Percentiles rank a stretch among this genome's conserved stretches.
phyloP scores from a whole-genome alignment of 2,797 vertebrate genomes.

The Epinephelus awoara region DNA sequence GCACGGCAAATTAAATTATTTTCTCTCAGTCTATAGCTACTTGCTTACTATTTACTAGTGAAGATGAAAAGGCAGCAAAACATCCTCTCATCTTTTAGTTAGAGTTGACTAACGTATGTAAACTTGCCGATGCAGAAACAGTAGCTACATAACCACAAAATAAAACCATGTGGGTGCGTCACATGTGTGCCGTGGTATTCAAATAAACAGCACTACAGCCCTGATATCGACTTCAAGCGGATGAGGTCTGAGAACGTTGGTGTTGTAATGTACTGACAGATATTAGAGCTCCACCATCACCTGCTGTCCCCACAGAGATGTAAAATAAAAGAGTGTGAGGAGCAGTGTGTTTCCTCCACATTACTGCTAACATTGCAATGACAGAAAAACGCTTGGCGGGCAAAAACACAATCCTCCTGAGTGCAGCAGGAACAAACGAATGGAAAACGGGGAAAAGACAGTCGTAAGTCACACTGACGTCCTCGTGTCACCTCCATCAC shows the following conservation, averaged over 20 bases:
- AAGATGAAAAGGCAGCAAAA: too few relatives aligned
- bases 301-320: slow-evolving; percentile 33
- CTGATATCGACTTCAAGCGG: too few relatives aligned
- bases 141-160: too few relatives aligned
- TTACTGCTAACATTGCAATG: slow-evolving; percentile 70
- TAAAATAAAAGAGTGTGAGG: slow-evolving; percentile 19
- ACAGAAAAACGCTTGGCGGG: slow-evolving; percentile 63
- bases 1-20: too few relatives aligned
- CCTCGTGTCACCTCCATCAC: slow-evolving; percentile 25
- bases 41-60: too few relatives aligned
- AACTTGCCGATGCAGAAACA: too few relatives aligned
- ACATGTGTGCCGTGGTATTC: too few relatives aligned
- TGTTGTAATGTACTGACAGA: not conserved
- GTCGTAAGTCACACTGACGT: slow-evolving; percentile 47
- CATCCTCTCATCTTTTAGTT: too few relatives aligned
- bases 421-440: slow-evolving; percentile 54
- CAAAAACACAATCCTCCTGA: slow-evolving; percentile 56
- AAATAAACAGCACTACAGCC: too few relatives aligned
- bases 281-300: slow-evolving; percentile 5
- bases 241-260: not conserved
- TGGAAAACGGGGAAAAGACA: slow-evolving; percentile 43
- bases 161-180: too few relatives aligned
- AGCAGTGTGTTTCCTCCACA: slow-evolving; percentile 37
- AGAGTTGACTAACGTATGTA: too few relatives aligned
- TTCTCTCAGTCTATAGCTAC: too few relatives aligned